phyloP scores from a whole-genome alignment of 1,140 invertebrate species.

The Ceratosolen solmsi region DNA sequence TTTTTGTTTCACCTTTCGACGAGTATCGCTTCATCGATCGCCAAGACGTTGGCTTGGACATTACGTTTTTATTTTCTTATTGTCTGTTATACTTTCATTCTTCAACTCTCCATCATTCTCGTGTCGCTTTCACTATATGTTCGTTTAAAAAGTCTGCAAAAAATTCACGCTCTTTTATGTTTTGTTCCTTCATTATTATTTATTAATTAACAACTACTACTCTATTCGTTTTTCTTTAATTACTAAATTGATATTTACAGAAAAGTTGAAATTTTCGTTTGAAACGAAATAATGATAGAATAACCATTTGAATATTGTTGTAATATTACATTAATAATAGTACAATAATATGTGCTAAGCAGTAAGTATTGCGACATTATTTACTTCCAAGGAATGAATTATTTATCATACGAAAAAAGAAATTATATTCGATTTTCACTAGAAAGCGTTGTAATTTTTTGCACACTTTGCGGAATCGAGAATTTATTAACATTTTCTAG shows the following conservation, averaged over 20 bases:
- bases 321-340: neutral
- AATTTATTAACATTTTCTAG: neutral
- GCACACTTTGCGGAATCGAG: neutral
- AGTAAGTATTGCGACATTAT: neutral
- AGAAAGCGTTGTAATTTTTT: constrained; percentile 8
- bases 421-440: neutral
- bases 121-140: neutral
- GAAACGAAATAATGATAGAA: neutral
- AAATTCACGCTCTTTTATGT: neutral
- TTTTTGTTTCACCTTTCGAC: neutral
- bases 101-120: neutral
- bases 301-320: neutral
- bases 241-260: neutral
- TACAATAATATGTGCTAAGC: neutral
- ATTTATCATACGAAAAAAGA: neutral
- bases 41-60: neutral
- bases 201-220: neutral
- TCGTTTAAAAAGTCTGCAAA: neutral
- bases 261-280: too few relatives aligned
- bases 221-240: neutral
- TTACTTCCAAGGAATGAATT: neutral
- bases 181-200: neutral
- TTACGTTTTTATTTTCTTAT: neutral
- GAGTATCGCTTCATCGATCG: neutral
- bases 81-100: neutral